Evolutionary conservation across 2,888 invertebrate genomes (phyloP).

Genomic region (Aphrophora alni): DNA sequence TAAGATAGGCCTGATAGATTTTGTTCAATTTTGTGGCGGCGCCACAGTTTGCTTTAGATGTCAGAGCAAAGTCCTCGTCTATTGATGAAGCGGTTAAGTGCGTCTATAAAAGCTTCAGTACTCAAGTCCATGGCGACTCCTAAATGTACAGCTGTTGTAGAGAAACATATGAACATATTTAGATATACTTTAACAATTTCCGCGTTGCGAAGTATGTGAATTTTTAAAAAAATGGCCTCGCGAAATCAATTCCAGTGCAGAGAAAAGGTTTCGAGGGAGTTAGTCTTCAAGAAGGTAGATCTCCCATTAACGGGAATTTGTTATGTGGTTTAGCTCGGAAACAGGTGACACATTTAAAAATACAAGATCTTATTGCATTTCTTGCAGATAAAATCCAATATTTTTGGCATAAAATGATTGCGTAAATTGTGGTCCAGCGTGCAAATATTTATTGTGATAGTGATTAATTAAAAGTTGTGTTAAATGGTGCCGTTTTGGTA

Average conservation of each 20-base stretch:
- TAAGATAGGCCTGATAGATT: too few species aligned
- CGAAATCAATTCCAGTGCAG: slow-evolving; percentile 10
- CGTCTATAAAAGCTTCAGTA: slow-evolving; percentile 53
- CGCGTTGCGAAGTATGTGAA: slow-evolving; percentile 12
- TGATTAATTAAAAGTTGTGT: slow-evolving; percentile 31
- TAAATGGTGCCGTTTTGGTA: slow-evolving; percentile 39
- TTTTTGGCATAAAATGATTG: too few species aligned
- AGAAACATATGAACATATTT: slow-evolving; percentile 51
- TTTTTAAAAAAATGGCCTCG: slow-evolving; percentile 28
- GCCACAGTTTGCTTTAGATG: too few species aligned
- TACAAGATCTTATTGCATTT: slow-evolving; percentile 32
- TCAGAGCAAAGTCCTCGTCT: slow-evolving; percentile 50
- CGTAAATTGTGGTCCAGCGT: slow-evolving; percentile 41
- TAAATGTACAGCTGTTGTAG: slow-evolving; percentile 53
- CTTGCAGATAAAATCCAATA: too few species aligned
- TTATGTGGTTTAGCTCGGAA: slow-evolving; percentile 20
- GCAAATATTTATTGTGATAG: slow-evolving; percentile 33
- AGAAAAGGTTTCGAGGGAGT: slow-evolving; percentile 12
- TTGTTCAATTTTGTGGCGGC: too few species aligned
- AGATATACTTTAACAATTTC: slow-evolving; percentile 43
- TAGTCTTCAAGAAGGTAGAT: slow-evolving; percentile 17
- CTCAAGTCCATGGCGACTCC: slow-evolving; percentile 52
- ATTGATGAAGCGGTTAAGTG: too few species aligned
- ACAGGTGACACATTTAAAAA: slow-evolving; percentile 45
- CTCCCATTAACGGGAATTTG: slow-evolving; percentile 24